Evolutionary conservation across 2,113 vertebrate species (phyloP).

Genomic region (Talpa occidentalis): DNA sequence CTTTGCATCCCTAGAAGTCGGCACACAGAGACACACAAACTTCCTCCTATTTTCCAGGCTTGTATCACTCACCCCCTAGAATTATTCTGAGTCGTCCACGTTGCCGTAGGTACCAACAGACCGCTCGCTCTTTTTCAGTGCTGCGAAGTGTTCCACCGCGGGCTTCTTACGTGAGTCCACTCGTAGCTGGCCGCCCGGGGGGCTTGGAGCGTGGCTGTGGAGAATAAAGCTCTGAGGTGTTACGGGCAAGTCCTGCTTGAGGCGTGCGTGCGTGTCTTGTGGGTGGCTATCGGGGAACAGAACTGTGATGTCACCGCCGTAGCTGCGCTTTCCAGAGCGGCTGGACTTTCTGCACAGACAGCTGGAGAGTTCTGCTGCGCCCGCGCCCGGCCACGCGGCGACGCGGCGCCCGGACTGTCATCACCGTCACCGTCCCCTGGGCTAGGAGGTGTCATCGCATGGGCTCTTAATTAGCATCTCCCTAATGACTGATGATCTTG

Average conservation of each 20-base stretch:
- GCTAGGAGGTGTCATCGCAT: accelerated
- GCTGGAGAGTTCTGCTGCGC: accelerated
- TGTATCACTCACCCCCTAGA: not conserved
- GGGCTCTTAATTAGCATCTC: not conserved
- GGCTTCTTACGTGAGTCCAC: accelerated
- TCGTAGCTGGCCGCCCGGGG: accelerated
- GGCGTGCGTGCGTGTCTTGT: accelerated
- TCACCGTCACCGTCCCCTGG: accelerated
- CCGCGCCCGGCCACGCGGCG: not conserved
- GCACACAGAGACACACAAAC: accelerated
- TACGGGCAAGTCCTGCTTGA: accelerated
- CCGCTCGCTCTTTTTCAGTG: accelerated
- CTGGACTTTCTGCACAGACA: accelerated
- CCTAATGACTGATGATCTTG: accelerated
- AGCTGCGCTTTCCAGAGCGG: accelerated
- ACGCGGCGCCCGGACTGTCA: not conserved
- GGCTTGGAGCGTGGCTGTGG: accelerated
- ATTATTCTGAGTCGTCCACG: not conserved
- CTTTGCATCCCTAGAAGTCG: not conserved
- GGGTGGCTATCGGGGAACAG: accelerated
- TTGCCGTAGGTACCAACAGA: accelerated
- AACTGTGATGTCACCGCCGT: accelerated
- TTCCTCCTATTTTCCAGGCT: not conserved
- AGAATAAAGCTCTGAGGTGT: accelerated
- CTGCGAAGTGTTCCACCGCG: accelerated